phyloP scores from a whole-genome alignment of 2,888 invertebrate species.

The Drosophila acutilabella region DNA sequence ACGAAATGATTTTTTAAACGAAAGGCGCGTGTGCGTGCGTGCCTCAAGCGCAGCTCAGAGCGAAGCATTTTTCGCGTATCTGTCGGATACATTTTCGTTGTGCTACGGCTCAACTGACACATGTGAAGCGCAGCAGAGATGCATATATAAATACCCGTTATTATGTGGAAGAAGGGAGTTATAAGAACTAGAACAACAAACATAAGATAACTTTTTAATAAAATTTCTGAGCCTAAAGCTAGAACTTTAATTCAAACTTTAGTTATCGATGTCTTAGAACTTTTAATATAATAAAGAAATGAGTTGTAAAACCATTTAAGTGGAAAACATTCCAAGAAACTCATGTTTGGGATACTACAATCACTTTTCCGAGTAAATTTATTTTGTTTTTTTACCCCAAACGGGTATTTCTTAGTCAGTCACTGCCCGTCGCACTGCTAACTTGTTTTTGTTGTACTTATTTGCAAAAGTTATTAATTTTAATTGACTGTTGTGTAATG shows the following conservation, averaged over 20 bases:
- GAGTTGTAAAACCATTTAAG: no score
- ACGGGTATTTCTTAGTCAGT: not conserved
- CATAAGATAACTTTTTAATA: no score
- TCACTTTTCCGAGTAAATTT: not conserved
- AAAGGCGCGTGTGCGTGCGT: constrained; percentile 66
- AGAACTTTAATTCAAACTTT: no score
- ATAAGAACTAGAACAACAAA: no score
- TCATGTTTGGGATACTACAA: no score
- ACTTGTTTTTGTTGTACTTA: constrained; percentile 28
- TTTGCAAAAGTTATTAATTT: constrained; percentile 81
- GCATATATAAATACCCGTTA: constrained; percentile 1
- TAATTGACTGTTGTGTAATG: constrained; percentile 81
- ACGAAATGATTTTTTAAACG: constrained; percentile 62
- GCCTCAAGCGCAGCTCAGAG: constrained; percentile 68
- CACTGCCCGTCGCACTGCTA: not conserved
- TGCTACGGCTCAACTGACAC: constrained; percentile 57
- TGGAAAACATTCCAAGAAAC: no score
- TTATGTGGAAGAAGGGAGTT: no score
- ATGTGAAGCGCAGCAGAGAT: constrained; percentile 55
- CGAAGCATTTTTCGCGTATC: constrained; percentile 57
- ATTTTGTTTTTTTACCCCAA: not conserved
- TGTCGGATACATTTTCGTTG: constrained; percentile 76
- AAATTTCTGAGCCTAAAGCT: no score
- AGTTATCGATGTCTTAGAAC: no score
- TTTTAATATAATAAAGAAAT: no score